Conservation (phyloP, 2,888 invertebrate species). For the Amphimallon solstitiale region DNA sequence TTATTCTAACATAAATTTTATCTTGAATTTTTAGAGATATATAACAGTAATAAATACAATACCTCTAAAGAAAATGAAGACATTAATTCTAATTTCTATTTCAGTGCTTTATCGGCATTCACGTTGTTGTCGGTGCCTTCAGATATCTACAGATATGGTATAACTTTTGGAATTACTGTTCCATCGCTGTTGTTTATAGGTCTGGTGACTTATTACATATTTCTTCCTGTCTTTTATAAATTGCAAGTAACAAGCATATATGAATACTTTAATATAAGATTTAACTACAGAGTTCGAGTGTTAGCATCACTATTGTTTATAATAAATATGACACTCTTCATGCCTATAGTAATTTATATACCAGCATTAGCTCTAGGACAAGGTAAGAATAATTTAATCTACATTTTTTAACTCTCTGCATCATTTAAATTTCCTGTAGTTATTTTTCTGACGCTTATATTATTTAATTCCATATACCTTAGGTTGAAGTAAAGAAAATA, state of each 20-base stretch:
- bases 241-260: slow-evolving; percentile 76
- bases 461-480: no score
- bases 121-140: slow-evolving; percentile 78
- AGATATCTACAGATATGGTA: slow-evolving; percentile 78
- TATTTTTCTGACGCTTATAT: no score
- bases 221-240: slow-evolving; percentile 74
- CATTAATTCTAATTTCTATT: no score
- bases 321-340: slow-evolving; percentile 68
- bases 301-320: slow-evolving; percentile 71
- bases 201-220: slow-evolving; percentile 60
- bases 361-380: slow-evolving; percentile 76
- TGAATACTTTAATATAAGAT: slow-evolving; percentile 73
- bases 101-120: slow-evolving; percentile 77
- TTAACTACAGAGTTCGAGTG: slow-evolving; percentile 69
- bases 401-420: no score
- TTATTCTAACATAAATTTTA: no score
- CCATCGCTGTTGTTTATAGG: slow-evolving; percentile 58
- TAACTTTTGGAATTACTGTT: slow-evolving; percentile 65
- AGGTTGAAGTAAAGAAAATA: no score
- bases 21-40: no score
- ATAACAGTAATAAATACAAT: no score
- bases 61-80: no score
- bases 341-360: slow-evolving; percentile 75
- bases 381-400: slow-evolving; percentile 2
- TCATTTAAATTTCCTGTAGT: no score